Conservation (phyloP, 2,888 invertebrate genomes). For the Conus canariensis region DNA sequence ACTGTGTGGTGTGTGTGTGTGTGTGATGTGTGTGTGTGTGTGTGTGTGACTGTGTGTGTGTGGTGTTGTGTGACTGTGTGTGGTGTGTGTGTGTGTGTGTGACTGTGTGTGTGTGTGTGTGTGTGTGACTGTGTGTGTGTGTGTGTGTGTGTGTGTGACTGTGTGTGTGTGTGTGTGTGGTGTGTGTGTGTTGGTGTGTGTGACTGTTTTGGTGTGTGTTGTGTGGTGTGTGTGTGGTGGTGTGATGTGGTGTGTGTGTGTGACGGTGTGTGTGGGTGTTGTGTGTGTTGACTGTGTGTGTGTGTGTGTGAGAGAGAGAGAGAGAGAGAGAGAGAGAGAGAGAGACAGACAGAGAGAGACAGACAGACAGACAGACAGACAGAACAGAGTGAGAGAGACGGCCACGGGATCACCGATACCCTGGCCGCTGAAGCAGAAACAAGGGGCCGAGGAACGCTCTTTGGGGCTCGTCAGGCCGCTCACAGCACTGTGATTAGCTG, state of each 20-base stretch:
- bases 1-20: too few relatives aligned
- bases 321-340: too few relatives aligned
- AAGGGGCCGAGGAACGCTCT: too few relatives aligned
- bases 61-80: background rate
- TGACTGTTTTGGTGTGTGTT: background rate
- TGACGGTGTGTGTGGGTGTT: background rate
- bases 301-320: background rate
- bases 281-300: background rate
- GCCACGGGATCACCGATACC: too few relatives aligned
- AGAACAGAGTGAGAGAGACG: too few relatives aligned
- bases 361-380: too few relatives aligned
- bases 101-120: background rate
- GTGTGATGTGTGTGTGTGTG: background rate
- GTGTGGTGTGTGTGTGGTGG: background rate
- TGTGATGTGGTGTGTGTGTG: background rate
- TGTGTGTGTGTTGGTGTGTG: background rate
- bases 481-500: background rate
- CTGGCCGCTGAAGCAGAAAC: too few relatives aligned
- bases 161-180: slow-evolving; percentile 4
- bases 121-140: background rate
- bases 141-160: slow-evolving; percentile 1
- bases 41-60: background rate
- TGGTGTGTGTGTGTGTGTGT: background rate
- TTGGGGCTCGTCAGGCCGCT: background rate
- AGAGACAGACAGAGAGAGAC: too few relatives aligned